Evolutionary conservation across 2,113 vertebrate genomes (phyloP), one percentile per base, ranked within the genome.

Genomic region (Triplophysa tibetana): DNA sequence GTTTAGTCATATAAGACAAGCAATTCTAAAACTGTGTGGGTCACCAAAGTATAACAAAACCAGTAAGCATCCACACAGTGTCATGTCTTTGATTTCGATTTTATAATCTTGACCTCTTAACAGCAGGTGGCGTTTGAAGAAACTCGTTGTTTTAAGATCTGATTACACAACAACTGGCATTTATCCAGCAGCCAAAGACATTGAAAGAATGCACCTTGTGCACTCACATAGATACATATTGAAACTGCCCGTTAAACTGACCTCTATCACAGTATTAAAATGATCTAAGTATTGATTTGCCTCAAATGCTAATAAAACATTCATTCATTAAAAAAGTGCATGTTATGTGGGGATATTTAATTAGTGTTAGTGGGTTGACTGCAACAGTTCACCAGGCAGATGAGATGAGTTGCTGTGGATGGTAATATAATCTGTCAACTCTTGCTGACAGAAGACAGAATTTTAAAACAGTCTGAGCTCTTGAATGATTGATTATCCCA

Each of bases 381-480:
- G 66, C 33, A 67, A 75, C 29, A 67, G 62, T 45, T 23, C 9
- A 21, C 29, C 79, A 81, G 66, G 62, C 82, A 85, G 75, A 85
- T 69, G 75, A 85, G 79, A 85, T 77, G 79, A 85, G 72, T 64
- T 60, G 86, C 85, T 85, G 75, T 88, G 77, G 87, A 86, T 84
- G 86, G 82, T 90, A 90, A 91, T 92, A 82, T 77, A 82, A 87
- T 87, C 84, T 90, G 90, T 93, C 90, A 89, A 80, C 84, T 81
- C 84, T 85, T 89, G 89, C 90, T 89, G 88, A 89, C 80, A 82
- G 83, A 88, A 90, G 88, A 90, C 88, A 82, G 85, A 88, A 89
- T 89, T 90, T 90, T 86, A 87, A 90, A 90, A 89, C 78, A 84
- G 84, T 82, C 65, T 78, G 84, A 77, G 72, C 68, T 85, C 74